phyloP scores from a whole-genome alignment of 1,140 invertebrate genomes.

The Coboldia fuscipes region DNA sequence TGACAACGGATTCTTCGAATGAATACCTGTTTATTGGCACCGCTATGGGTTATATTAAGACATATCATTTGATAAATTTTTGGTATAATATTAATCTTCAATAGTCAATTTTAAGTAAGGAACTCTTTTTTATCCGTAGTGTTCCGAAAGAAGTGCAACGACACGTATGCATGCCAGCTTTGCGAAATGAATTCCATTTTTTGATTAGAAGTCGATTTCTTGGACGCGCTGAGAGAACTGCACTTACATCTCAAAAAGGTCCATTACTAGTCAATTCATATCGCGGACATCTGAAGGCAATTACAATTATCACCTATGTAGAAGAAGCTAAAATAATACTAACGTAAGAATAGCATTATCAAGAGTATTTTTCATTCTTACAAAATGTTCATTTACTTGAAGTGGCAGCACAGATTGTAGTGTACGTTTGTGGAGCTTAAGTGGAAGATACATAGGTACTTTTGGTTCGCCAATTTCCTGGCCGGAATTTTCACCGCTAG shows the following conservation, averaged over 20 bases:
- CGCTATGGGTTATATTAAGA: slow-evolving; percentile 43
- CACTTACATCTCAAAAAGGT: slow-evolving; percentile 28
- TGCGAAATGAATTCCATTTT: slow-evolving; percentile 45
- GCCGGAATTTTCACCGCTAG: slow-evolving; percentile 24
- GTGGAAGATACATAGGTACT: slow-evolving; percentile 42
- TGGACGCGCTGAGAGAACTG: slow-evolving; percentile 36
- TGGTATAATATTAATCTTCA: slow-evolving; percentile 9
- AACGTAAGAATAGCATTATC: slow-evolving; percentile 22
- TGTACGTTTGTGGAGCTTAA: slow-evolving; percentile 41
- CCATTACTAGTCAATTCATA: slow-evolving; percentile 42
- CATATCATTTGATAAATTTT: slow-evolving; percentile 44
- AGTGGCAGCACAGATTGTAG: slow-evolving; percentile 49
- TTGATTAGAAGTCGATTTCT: slow-evolving; percentile 34
- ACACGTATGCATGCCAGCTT: slow-evolving; percentile 28
- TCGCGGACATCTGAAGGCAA: slow-evolving; percentile 31
- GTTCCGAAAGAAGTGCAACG: slow-evolving; percentile 14
- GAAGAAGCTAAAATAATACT: slow-evolving; percentile 31
- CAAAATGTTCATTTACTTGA: slow-evolving; percentile 4
- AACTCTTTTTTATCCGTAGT: slow-evolving; percentile 4
- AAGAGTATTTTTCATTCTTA: background rate
- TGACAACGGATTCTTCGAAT: slow-evolving; percentile 38
- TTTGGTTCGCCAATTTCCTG: slow-evolving; percentile 38
- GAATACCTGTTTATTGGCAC: slow-evolving; percentile 43
- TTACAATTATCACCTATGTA: slow-evolving; percentile 35
- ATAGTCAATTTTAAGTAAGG: background rate